Evolutionary conservation across 2,888 invertebrate species (phyloP), one percentile per base, ranked within the genome.

Genomic region (Phymatocera aterrima): DNA sequence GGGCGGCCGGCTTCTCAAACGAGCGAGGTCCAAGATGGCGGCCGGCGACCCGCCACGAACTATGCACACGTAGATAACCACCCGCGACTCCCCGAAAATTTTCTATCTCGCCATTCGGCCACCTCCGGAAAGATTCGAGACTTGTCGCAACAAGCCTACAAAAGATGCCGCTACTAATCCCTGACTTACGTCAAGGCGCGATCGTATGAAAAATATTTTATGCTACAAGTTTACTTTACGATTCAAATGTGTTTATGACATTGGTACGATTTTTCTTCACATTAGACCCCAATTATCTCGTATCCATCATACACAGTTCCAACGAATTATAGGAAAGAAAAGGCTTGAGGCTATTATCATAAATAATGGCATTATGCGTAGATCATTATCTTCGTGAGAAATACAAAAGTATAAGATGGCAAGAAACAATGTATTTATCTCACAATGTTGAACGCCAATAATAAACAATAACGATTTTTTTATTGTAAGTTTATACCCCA

Each of bases 11-110:
- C 94, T 94, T 94, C 93, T 93, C 91, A 93, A 88, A 92, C 93
- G 93, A 94, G 92, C 92, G 93, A 93, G 93, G 93, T 94, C 93
- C 95, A 95, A 95, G 94, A 95, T 95, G 95, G 95, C 95, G 94
- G 94, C 94, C 93, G 93, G 93, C 94, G 93, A 93, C 93, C 94
- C 92, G 92, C 92, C 93, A 91, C 90, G 91, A 91, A 91, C 91
- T 75, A 75, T 75, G 57, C 57, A n/a, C 40, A 40, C 54, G 24
- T 37, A 75, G 75, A 75, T 60, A 37, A 37, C 51, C 75, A 57
- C 40, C 75, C 75, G 57, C 40, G 24, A 75, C 57, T 37, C 3
- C 24, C 43, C 37, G 75, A 54, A 57, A 34, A n/a, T n/a, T n/a
- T n/a, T n/a, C n/a, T 43, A 18, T 24, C 48, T 10, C 48, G 18